These are phyloP conservation scores for Eleutherodactylus coqui DNA, from an alignment of 2,797 vertebrate species.

Conservation along the genomic window DNA sequence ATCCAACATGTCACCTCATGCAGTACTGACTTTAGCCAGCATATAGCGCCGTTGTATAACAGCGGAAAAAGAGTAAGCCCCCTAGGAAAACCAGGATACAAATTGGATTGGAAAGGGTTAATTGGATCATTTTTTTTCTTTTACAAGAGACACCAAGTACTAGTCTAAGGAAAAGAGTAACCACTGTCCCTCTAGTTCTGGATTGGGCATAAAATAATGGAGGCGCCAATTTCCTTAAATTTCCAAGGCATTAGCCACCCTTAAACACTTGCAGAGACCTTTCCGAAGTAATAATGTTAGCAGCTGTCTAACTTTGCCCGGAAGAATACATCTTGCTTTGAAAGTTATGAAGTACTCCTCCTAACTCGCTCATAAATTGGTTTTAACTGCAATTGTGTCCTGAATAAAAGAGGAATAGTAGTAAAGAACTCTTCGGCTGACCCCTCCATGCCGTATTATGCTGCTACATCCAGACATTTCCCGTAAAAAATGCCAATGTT, in stretches of 20 bases:
- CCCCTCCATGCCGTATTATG: slow-evolving; percentile 15
- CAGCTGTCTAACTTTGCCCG: not conserved
- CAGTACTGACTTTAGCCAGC: too few species aligned
- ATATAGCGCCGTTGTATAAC: too few species aligned
- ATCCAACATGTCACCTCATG: too few species aligned
- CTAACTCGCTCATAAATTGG: not conserved
- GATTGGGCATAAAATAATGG: not conserved
- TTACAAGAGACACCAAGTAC: too few species aligned
- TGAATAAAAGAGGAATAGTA: slow-evolving; percentile 1
- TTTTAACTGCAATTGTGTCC: not conserved
- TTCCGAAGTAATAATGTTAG: not conserved
- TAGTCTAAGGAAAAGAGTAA: not conserved
- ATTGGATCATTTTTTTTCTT: too few species aligned
- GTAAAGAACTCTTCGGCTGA: not conserved
- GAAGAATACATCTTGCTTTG: not conserved
- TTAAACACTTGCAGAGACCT: not conserved
- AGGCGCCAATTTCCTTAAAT: not conserved
- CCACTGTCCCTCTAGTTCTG: not conserved
- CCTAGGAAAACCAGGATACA: too few species aligned
- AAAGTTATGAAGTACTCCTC: not conserved
- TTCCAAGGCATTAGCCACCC: not conserved
- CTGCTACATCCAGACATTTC: not conserved
- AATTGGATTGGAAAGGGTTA: too few species aligned
- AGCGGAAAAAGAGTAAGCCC: too few species aligned
- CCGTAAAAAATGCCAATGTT: slow-evolving; percentile 64